These are phyloP conservation scores for Taphrorychus bicolor DNA, from an alignment of 2,888 invertebrate species.

Conservation along the genomic window DNA sequence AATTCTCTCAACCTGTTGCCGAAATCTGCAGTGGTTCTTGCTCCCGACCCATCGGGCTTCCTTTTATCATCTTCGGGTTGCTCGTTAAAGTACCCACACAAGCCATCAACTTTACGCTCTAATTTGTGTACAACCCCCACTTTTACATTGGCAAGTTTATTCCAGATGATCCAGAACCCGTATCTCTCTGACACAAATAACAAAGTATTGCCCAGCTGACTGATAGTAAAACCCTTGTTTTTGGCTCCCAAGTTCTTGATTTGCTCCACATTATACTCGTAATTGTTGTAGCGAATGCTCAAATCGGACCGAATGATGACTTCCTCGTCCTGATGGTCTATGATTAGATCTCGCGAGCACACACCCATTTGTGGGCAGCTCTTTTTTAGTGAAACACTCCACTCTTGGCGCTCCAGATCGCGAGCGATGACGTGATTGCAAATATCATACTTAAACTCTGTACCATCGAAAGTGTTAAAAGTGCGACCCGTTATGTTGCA, in stretches of 20 bases:
- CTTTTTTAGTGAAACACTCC: constrained; percentile 72
- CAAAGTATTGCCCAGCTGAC: constrained; percentile 72
- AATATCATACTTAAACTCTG: constrained; percentile 79
- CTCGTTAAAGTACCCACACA: constrained; percentile 81
- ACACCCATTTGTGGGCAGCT: constrained; percentile 65
- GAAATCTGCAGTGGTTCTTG: constrained; percentile 72
- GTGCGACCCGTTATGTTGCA: constrained; percentile 79
- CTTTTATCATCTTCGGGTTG: constrained; percentile 72
- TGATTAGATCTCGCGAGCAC: constrained; percentile 70
- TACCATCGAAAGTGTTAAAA: constrained; percentile 81
- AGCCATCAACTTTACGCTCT: constrained; percentile 72
- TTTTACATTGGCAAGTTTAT: constrained; percentile 67
- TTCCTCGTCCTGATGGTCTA: constrained; percentile 67
- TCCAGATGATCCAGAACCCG: constrained; percentile 78
- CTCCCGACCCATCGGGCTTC: constrained; percentile 70
- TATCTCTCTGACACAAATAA: constrained; percentile 73
- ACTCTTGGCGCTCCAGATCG: constrained; percentile 70
- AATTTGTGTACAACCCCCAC: constrained; percentile 73
- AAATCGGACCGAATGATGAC: constrained; percentile 69
- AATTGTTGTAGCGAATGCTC: constrained; percentile 73
- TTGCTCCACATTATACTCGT: constrained; percentile 67
- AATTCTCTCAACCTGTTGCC: constrained; percentile 61
- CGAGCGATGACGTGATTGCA: constrained; percentile 82
- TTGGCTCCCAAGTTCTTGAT: constrained; percentile 68
- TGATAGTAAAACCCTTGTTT: constrained; percentile 71